A percentile compares a stretch with the other conserved stretches of the same genome.
These are phyloP conservation scores for Echinarachnius parma DNA, from an alignment of 53 echinoderm and acorn worm genomes.

Conservation along the genomic window DNA sequence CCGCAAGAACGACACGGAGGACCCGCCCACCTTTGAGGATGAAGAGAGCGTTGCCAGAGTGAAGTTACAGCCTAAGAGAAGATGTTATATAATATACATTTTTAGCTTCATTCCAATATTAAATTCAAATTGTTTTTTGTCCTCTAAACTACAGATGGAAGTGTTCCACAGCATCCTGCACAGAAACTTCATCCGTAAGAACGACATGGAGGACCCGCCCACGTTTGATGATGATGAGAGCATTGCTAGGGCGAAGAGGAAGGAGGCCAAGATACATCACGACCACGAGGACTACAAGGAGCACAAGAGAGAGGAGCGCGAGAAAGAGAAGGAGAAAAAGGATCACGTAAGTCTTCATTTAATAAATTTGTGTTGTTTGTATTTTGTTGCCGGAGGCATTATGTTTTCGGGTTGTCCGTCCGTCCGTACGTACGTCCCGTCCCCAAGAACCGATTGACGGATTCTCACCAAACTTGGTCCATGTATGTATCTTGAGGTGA, in stretches of 20 bases:
- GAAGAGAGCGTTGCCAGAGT: slow-evolving; percentile 52
- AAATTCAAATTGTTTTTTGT: neutral
- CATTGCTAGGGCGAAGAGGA: slow-evolving; percentile 49
- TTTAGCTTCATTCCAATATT: no score
- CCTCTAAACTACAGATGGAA: slow-evolving; percentile 76
- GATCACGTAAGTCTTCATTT: slow-evolving; percentile 24
- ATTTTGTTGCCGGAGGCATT: no score
- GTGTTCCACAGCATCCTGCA: slow-evolving; percentile 91
- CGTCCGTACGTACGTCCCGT: no score
- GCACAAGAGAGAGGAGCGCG: slow-evolving; percentile 5
- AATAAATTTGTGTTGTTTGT: no score
- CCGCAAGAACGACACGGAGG: slow-evolving; percentile 97
- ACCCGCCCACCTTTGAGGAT: slow-evolving; percentile 85
- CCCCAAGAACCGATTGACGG: no score
- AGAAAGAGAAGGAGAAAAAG: slow-evolving; percentile 22
- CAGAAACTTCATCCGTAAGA: slow-evolving; percentile 93
- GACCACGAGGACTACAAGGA: slow-evolving; percentile 35
- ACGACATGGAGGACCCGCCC: slow-evolving; percentile 98
- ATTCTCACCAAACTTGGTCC: no score
- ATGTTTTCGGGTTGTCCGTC: no score
- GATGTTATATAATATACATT: no score
- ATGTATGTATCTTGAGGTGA: no score
- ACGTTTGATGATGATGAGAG: slow-evolving; percentile 77
- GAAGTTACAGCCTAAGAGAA: no score
- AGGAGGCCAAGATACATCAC: slow-evolving; percentile 40